A percentile compares a stretch with the other conserved stretches of the same genome.
Conservation (phyloP, 2,113 vertebrate genomes). For the Mormyrus iriodes region DNA sequence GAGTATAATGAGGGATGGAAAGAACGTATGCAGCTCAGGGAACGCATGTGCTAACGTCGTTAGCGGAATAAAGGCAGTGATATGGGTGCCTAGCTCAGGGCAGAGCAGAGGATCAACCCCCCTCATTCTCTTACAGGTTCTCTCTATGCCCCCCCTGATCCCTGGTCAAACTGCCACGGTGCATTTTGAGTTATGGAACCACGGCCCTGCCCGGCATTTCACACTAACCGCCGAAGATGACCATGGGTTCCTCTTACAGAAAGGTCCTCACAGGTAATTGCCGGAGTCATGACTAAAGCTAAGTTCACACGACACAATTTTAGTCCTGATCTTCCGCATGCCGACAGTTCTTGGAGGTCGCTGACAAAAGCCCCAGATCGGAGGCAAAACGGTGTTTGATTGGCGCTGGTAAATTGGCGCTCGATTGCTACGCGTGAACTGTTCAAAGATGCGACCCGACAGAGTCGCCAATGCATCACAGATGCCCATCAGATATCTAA, state of each 20-base stretch:
- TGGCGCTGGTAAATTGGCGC: too few species aligned
- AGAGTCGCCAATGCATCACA: too few species aligned
- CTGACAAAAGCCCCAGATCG: too few species aligned
- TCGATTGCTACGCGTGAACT: too few species aligned
- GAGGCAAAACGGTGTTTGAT: too few species aligned
- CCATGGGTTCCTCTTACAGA: constrained; percentile 58
- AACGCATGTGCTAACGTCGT: neutral
- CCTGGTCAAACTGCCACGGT: constrained; percentile 47
- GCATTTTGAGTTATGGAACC: constrained; percentile 57
- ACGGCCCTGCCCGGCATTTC: constrained; percentile 52
- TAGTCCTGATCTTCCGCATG: too few species aligned
- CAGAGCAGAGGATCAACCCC: neutral
- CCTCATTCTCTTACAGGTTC: constrained; percentile 40
- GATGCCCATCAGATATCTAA: too few species aligned
- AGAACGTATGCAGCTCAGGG: neutral
- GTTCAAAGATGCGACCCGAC: too few species aligned
- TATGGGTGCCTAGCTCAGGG: neutral
- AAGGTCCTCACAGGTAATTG: constrained; percentile 47
- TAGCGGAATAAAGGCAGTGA: neutral
- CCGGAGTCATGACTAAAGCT: neutral
- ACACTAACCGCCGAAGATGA: constrained; percentile 46
- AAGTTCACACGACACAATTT: too few species aligned
- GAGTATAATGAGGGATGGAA: neutral
- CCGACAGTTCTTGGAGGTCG: too few species aligned
- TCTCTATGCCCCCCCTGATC: constrained; percentile 35